These are phyloP conservation scores for Anthonomus grandis DNA, from an alignment of 1,140 invertebrate species.

Conservation along the genomic window DNA sequence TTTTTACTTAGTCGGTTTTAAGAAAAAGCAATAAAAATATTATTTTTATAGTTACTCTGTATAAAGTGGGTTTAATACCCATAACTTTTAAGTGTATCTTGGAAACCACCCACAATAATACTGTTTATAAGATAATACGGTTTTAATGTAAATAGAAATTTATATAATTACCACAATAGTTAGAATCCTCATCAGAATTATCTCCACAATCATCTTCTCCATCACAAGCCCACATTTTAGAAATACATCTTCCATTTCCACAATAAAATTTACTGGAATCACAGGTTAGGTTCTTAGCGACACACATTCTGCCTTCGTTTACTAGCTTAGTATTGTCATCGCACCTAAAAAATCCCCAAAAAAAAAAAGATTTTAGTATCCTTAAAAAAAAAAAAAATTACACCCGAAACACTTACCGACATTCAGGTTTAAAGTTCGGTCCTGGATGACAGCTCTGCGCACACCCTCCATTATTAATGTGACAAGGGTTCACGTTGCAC, in stretches of 20 bases:
- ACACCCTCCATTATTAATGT: conserved; percentile 93
- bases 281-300: conserved; percentile 83
- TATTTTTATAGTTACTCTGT: too few species aligned
- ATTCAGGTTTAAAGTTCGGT: conserved; percentile 77
- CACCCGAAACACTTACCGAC: conserved; percentile 56
- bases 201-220: conserved; percentile 94
- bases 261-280: conserved; percentile 90
- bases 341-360: conserved; percentile 51
- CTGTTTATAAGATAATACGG: background rate
- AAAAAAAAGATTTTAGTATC: background rate
- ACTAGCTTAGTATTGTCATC: conserved; percentile 83
- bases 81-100: too few species aligned
- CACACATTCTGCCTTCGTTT: conserved; percentile 90
- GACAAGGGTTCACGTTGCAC: conserved; percentile 82
- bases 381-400: too few species aligned
- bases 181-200: conserved; percentile 86
- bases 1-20: too few species aligned
- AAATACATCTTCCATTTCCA: conserved; percentile 91
- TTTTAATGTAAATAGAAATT: background rate
- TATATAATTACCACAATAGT: conserved; percentile 76
- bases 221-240: conserved; percentile 94
- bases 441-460: conserved; percentile 91
- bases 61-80: too few species aligned
- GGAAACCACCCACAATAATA: too few species aligned
- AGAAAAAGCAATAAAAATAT: too few species aligned